Evolutionary conservation across 2,888 invertebrate genomes (phyloP).

Genomic region (Agelastica alni): DNA sequence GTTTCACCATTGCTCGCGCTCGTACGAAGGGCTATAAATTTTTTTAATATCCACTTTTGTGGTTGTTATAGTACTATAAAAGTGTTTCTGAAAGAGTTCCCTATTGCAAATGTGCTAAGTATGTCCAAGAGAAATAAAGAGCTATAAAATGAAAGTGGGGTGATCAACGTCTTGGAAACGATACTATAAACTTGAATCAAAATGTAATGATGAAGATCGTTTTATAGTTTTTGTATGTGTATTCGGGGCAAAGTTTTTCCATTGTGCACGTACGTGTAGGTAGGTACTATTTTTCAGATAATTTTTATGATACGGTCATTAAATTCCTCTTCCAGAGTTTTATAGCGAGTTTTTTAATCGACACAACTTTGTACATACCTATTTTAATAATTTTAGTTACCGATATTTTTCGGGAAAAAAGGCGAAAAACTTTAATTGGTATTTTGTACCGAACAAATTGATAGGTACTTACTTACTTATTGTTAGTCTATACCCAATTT

Average conservation of each 20-base stretch:
- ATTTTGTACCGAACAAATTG: conserved; percentile 18
- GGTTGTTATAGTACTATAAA: conserved; percentile 57
- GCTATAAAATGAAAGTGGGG: conserved; percentile 51
- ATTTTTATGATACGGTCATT: conserved; percentile 19
- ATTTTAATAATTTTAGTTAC: too few relatives aligned
- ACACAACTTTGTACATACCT: too few relatives aligned
- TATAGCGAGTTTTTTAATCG: conserved; percentile 20
- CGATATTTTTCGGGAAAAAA: too few relatives aligned
- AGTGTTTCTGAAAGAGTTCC: conserved; percentile 53
- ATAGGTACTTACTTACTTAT: conserved; percentile 12
- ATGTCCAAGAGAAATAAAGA: conserved; percentile 26
- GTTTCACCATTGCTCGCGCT: conserved; percentile 7
- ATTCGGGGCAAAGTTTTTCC: conserved; percentile 17
- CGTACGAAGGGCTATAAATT: conserved; percentile 46
- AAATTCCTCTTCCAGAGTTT: conserved; percentile 15
- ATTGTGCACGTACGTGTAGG: conserved; percentile 13
- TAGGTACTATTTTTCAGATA: conserved; percentile 18
- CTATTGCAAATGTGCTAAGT: conserved; percentile 49
- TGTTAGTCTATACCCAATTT: conserved; percentile 18
- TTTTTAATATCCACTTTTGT: conserved; percentile 55
- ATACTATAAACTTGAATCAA: conserved; percentile 45
- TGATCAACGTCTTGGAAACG: conserved; percentile 31
- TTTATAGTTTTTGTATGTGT: conserved; percentile 41
- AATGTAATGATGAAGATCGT: conserved; percentile 45
- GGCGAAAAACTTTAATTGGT: background rate